Evolutionary conservation across 2,113 vertebrate genomes (phyloP), one percentile per base, ranked within the genome.

Genomic region (Lamprologus lemairii): DNA sequence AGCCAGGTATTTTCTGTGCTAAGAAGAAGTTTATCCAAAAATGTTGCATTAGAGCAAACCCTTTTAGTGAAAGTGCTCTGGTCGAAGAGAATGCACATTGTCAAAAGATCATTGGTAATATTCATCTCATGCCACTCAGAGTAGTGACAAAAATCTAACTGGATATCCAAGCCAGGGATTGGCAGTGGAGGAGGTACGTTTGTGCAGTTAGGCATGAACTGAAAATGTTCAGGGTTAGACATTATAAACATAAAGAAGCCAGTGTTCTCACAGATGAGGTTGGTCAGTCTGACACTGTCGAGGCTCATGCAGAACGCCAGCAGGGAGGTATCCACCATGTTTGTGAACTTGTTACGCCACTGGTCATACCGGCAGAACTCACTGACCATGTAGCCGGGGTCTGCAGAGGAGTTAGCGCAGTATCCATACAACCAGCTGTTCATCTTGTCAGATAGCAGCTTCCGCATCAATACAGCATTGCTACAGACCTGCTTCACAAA

Each of bases 351-450:
- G 12, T 35, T 4, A 2, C 86, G 11, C 97, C 97, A 97, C 31
- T 83, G 87, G 3, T 95, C 89, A n/a, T 97, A 97, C 14, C 3
- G 7, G 42, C 97, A 97, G 89, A 95, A 95, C n/a, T 94, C 89
- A 53, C 37, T 87, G 54, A 96, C 85, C 81, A 96, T 23, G 81
- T 93, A 90, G 3, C 2, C 47, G 1, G 9, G n/a, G 6, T 93
- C 89, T 40, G 88, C 88, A 5, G 95, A 92, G n/a, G 80, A 92
- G 90, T 94, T 95, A 14, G 86, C 60, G 26, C 97, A 97, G 88
- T 94, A 96, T 3, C 80, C 92, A 45, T 94, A 95, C 75, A 97
- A 73, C 97, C 97, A 97, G 45, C 19, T 55, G 86, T 97, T 96
- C 23, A 65, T 86, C 16, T 83, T 60, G 19, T 96, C 94, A 4